Evolutionary conservation across 2,888 invertebrate genomes (phyloP).

Genomic region (Scrobipalpa atriplicella): DNA sequence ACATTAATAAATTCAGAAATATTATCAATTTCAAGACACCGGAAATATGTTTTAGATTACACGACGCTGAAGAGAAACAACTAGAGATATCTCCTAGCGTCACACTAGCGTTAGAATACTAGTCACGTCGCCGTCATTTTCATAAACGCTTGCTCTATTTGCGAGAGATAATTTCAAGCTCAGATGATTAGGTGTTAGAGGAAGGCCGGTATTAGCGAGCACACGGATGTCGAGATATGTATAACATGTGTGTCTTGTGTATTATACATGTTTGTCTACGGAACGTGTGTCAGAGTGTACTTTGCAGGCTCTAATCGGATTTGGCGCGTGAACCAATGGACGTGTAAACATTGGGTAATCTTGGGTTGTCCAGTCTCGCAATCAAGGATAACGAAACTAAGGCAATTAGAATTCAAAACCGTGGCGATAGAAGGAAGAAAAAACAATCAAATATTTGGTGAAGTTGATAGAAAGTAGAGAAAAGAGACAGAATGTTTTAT

Average conservation of each 20-base stretch:
- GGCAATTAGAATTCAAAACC: not conserved
- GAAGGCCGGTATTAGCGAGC: slow-evolving; percentile 40
- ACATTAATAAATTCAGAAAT: not conserved
- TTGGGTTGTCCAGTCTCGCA: slow-evolving; percentile 6
- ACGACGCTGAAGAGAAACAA: not conserved
- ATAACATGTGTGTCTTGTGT: slow-evolving; percentile 11
- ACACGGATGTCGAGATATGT: slow-evolving; percentile 32
- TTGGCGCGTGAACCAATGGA: slow-evolving; percentile 1
- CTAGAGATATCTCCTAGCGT: not conserved
- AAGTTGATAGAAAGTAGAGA: not conserved
- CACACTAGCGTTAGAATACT: not conserved
- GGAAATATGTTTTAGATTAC: slow-evolving; percentile 14
- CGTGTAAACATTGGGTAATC: slow-evolving; percentile 12
- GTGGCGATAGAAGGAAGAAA: not conserved
- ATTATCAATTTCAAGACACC: not conserved
- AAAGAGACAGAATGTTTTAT: not conserved
- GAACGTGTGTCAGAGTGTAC: slow-evolving; percentile 23
- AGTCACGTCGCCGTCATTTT: slow-evolving; percentile 11
- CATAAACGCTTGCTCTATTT: slow-evolving; percentile 19
- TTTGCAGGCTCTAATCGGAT: slow-evolving; percentile 21
- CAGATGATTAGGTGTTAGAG: slow-evolving; percentile 38
- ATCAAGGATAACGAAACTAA: not conserved
- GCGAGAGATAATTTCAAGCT: slow-evolving; percentile 24
- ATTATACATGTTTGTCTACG: slow-evolving; percentile 21
- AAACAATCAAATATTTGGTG: not conserved